A percentile compares a stretch with the other conserved stretches of the same genome.
Conservation (phyloP, 2,888 invertebrate species). For the Caenorhabditis zanzibari region DNA sequence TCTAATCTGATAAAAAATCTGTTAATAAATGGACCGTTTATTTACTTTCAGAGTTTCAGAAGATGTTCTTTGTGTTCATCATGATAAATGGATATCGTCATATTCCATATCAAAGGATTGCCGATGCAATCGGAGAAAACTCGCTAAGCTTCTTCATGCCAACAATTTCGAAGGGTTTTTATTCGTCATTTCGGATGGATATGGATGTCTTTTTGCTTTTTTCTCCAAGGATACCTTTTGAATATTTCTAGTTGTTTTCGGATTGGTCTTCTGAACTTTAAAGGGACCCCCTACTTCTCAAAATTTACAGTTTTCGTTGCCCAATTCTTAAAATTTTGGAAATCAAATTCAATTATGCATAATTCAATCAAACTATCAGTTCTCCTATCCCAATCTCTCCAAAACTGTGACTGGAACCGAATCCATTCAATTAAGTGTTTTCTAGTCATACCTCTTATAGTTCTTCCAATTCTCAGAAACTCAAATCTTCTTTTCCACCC, state of each 20-base stretch:
- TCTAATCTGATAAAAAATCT: slow-evolving; percentile 14
- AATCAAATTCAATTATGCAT: slow-evolving; percentile 6
- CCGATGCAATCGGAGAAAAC: slow-evolving; percentile 24
- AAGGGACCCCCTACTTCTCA: neutral
- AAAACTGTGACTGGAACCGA: slow-evolving; percentile 31
- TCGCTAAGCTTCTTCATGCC: slow-evolving; percentile 20
- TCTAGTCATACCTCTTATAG: neutral
- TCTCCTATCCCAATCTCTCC: neutral
- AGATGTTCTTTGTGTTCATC: neutral
- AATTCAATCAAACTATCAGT: slow-evolving; percentile 11
- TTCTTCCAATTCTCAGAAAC: neutral
- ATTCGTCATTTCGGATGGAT: slow-evolving; percentile 22
- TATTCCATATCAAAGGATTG: slow-evolving; percentile 2
- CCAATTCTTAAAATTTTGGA: neutral
- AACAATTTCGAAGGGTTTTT: slow-evolving; percentile 20
- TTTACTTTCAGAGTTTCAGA: neutral
- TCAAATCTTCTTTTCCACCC: neutral
- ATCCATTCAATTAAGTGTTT: slow-evolving; percentile 8
- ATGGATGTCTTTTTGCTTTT: slow-evolving; percentile 4
- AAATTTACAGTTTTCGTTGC: too few relatives aligned
- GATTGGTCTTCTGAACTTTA: slow-evolving; percentile 24
- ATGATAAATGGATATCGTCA: slow-evolving; percentile 12
- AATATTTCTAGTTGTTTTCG: slow-evolving; percentile 2
- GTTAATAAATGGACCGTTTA: slow-evolving; percentile 26
- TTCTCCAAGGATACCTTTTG: neutral